A percentile compares a stretch with the other conserved stretches of the same genome.
These are phyloP conservation scores for Hirudinaria manillensis DNA, from an alignment of 2,888 invertebrate genomes.

Conservation along the genomic window DNA sequence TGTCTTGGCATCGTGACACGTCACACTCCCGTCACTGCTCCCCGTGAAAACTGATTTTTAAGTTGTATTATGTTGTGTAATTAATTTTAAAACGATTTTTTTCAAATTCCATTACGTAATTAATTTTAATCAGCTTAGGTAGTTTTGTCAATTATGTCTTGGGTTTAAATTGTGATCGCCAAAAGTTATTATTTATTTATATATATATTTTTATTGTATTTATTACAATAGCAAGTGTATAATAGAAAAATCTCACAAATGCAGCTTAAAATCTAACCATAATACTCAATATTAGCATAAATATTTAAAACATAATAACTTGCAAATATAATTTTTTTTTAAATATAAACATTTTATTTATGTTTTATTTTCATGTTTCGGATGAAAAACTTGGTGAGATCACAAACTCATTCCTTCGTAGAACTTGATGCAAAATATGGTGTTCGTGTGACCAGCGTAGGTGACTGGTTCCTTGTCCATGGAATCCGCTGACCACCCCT, in stretches of 20 bases:
- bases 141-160: background rate
- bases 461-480: conserved; percentile 50
- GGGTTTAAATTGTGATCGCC: background rate
- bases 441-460: conserved; percentile 55
- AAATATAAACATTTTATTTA: background rate
- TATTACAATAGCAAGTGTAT: too few relatives aligned
- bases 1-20: conserved; percentile 30
- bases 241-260: too few relatives aligned
- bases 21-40: conserved; percentile 31
- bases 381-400: background rate
- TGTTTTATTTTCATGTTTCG: background rate
- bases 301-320: too few relatives aligned
- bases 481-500: conserved; percentile 52
- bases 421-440: conserved; percentile 55
- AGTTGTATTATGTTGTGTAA: too few relatives aligned
- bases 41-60: conserved; percentile 31
- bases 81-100: too few relatives aligned
- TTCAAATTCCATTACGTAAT: too few relatives aligned
- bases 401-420: conserved; percentile 50
- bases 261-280: too few relatives aligned
- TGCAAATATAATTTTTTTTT: background rate
- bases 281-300: too few relatives aligned
- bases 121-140: too few relatives aligned
- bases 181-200: background rate
- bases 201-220: too few relatives aligned